These are phyloP conservation scores for Darevskia nairensis DNA, from an alignment of 2,797 vertebrate genomes.

Conservation along the genomic window DNA sequence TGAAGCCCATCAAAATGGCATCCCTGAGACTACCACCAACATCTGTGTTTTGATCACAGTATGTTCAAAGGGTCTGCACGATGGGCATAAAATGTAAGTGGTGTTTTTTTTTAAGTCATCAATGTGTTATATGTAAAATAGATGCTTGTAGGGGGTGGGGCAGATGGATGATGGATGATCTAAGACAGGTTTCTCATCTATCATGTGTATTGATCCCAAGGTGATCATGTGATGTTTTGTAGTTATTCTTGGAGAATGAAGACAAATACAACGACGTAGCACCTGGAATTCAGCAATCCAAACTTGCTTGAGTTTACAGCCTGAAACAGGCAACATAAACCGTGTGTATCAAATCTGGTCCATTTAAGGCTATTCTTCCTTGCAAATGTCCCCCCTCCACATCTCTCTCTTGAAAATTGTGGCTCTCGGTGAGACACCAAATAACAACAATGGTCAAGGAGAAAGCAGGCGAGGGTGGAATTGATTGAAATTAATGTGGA, in stretches of 20 bases:
- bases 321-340: neutral
- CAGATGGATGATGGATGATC: neutral
- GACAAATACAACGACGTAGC: neutral
- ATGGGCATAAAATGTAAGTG: neutral
- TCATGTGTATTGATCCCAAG: neutral
- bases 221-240: neutral
- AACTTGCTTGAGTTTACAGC: neutral
- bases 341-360: neutral
- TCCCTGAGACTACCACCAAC: neutral
- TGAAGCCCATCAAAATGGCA: neutral
- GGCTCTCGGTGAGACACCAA: neutral
- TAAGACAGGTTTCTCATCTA: neutral
- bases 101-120: neutral
- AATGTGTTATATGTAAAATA: neutral
- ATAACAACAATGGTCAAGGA: neutral
- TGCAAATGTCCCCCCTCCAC: neutral
- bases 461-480: neutral
- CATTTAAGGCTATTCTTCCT: neutral
- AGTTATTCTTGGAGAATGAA: too few species aligned
- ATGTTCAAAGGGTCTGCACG: neutral
- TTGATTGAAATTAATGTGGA: neutral
- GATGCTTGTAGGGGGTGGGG: neutral
- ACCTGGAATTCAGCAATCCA: neutral
- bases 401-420: neutral
- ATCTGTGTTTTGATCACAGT: neutral